These are phyloP conservation scores for Notechis scutatus DNA, from an alignment of 2,113 vertebrate species.

Conservation along the genomic window DNA sequence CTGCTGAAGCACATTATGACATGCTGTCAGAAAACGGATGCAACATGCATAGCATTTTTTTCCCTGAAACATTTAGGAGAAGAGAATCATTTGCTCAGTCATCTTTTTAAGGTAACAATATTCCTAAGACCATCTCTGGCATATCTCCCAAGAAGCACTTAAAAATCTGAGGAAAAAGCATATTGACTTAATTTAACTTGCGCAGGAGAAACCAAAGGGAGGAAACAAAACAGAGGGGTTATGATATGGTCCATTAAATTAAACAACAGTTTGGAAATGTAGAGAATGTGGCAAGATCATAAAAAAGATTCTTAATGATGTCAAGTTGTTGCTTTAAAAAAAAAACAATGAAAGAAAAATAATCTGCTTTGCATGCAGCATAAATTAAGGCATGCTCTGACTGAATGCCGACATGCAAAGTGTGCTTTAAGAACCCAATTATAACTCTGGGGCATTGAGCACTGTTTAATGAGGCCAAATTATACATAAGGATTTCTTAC, in stretches of 20 bases:
- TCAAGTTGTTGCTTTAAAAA: not conserved
- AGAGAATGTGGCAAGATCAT: slow-evolving; percentile 1
- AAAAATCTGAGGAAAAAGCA: slow-evolving; percentile 2
- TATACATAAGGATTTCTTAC: not conserved
- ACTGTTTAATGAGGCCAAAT: not conserved
- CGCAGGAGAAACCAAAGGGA: not conserved
- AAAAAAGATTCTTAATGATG: not conserved
- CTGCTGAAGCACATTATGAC: not conserved
- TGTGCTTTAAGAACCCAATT: not conserved
- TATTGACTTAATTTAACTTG: slow-evolving; percentile 25
- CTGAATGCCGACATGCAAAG: not conserved
- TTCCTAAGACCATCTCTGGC: not conserved
- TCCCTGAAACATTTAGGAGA: not conserved
- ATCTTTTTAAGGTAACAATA: not conserved
- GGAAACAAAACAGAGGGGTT: not conserved
- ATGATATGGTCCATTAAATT: slow-evolving; percentile 11
- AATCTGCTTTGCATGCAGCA: not conserved
- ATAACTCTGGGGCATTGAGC: not conserved
- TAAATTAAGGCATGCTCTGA: not conserved
- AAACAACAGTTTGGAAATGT: not conserved
- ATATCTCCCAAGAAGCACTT: slow-evolving; percentile 15
- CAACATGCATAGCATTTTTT: not conserved
- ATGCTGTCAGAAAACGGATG: not conserved
- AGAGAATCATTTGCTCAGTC: not conserved
- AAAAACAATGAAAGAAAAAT: not conserved